phyloP scores from a whole-genome alignment of 1,140 invertebrate species.

The Oreohelix idahoensis region DNA sequence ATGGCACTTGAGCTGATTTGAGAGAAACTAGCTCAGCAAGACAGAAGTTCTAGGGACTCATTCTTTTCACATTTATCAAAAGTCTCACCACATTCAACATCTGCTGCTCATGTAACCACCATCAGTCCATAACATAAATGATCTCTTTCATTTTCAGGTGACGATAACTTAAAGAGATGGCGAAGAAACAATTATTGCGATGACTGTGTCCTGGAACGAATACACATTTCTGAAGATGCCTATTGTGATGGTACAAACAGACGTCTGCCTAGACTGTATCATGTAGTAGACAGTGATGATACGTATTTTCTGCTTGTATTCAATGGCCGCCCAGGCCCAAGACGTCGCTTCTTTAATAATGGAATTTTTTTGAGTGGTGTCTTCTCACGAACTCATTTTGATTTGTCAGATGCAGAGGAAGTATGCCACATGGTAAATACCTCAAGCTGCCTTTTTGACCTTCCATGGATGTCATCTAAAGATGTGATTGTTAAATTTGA shows the following conservation, averaged over 20 bases:
- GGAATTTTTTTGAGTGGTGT: neutral
- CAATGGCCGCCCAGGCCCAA: neutral
- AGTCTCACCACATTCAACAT: too few relatives aligned
- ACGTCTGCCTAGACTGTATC: neutral
- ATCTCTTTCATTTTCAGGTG: neutral
- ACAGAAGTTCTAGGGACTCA: too few relatives aligned
- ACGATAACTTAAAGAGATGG: neutral
- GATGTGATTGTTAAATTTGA: constrained; percentile 1
- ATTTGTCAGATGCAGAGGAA: neutral
- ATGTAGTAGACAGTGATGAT: neutral
- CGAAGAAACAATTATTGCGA: neutral
- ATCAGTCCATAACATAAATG: too few relatives aligned
- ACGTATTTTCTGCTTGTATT: neutral
- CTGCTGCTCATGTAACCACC: too few relatives aligned
- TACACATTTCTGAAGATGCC: neutral
- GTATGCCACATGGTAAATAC: neutral
- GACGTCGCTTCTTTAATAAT: neutral
- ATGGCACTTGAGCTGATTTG: too few relatives aligned
- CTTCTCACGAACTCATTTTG: neutral
- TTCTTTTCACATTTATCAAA: too few relatives aligned
- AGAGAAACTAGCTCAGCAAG: too few relatives aligned
- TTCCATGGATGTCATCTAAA: neutral
- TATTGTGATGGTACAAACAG: neutral
- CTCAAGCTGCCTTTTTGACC: neutral
- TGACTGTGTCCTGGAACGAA: neutral